A percentile compares a stretch with the other conserved stretches of the same genome.
These are phyloP conservation scores for Monomorium pharaonis DNA, from an alignment of 1,140 invertebrate species.

Conservation along the genomic window DNA sequence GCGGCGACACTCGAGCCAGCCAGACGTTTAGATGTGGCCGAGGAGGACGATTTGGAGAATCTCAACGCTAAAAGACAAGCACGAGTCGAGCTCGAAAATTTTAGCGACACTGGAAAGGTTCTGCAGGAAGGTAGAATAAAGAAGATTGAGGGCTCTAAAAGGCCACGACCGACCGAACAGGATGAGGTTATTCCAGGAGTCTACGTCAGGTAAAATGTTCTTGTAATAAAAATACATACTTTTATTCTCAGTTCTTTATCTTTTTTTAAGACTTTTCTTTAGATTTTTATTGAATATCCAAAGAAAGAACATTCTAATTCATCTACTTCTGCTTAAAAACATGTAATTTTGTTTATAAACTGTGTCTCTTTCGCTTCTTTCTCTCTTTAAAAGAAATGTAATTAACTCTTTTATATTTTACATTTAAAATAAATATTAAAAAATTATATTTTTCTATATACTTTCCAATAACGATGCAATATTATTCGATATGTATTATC, in stretches of 20 bases:
- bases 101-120: constrained; percentile 76
- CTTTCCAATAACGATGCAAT: not conserved
- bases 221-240: not conserved
- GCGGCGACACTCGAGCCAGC: constrained; percentile 54
- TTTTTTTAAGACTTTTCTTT: not conserved
- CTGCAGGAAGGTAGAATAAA: constrained; percentile 76
- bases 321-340: not conserved
- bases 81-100: constrained; percentile 80
- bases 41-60: constrained; percentile 57
- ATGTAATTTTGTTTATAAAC: not conserved
- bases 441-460: not conserved
- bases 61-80: constrained; percentile 74
- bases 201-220: constrained; percentile 76
- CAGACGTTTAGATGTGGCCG: constrained; percentile 65
- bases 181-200: constrained; percentile 79
- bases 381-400: not conserved
- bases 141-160: constrained; percentile 71
- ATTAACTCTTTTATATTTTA: not conserved
- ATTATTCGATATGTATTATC: not conserved
- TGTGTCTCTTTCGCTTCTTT: not conserved
- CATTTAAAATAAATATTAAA: not conserved
- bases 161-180: constrained; percentile 61
- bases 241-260: not conserved
- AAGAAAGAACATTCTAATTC: not conserved
- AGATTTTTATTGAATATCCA: not conserved